These are phyloP conservation scores for Anthopleura sola DNA, from an alignment of 64 coral and sea anemone genomes.

Conservation along the genomic window DNA sequence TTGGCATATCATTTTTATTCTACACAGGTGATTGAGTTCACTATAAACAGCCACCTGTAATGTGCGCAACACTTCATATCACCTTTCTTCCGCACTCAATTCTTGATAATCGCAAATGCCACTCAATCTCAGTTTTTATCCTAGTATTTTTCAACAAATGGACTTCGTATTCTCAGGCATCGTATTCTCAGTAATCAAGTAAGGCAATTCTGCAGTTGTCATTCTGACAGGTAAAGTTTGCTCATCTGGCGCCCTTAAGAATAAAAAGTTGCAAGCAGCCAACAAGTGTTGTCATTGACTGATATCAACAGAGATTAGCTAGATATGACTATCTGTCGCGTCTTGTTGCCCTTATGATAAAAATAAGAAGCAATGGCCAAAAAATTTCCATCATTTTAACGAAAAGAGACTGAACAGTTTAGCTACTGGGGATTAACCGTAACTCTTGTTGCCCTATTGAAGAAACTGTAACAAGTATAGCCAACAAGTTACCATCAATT, in stretches of 20 bases:
- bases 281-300: too few relatives aligned
- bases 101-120: neutral
- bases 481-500: too few relatives aligned
- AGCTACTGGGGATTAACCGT: too few relatives aligned
- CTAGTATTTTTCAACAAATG: too few relatives aligned
- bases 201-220: too few relatives aligned
- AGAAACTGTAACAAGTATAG: too few relatives aligned
- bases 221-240: neutral
- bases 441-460: too few relatives aligned
- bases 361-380: neutral
- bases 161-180: too few relatives aligned
- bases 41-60: neutral
- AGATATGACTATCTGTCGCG: neutral
- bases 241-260: neutral
- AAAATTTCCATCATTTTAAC: too few relatives aligned
- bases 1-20: neutral
- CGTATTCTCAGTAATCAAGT: too few relatives aligned
- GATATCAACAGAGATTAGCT: too few relatives aligned
- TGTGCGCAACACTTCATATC: neutral
- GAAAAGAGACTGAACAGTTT: neutral
- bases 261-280: too few relatives aligned
- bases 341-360: neutral
- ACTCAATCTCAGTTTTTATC: neutral
- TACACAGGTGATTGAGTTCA: neutral
- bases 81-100: neutral